Evolutionary conservation across 2,113 vertebrate genomes (phyloP), one percentile per base, ranked within the genome.

Genomic region (Chaenocephalus aceratus): DNA sequence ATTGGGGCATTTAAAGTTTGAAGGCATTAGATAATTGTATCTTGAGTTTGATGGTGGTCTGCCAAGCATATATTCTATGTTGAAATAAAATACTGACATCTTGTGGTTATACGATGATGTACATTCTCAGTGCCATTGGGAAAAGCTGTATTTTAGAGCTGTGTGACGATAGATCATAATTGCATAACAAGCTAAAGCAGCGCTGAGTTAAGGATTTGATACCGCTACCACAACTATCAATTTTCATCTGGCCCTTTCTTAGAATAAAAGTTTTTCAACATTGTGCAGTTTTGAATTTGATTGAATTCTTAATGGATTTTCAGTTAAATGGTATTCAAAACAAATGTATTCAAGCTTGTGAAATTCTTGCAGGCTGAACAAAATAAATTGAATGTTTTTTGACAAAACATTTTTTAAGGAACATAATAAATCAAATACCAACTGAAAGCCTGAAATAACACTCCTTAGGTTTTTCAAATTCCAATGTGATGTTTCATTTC

Each of bases 41-140:
- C 8, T 6, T 11, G n/a, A 49, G 12, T 15, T 5, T 49, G 4
- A 10, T 2, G 3, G 30, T 1, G 8, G 56, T 68, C 2, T 41
- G 13, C 30, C 3, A 4, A 77, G 59, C 49, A 30, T 12, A 23
- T 64, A 23, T 44, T 48, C 9, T 2, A 0, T 61, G 1, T 34
- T 26, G n/a, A 80, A 66, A 69, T 10, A 4, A 65, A 79, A 89
- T 7, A 84, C 64, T 90, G 92, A 86, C 92, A 88, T 83, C 90
- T 91, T 65, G 90, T 91, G 91, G 91, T 51, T 21, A 56, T 0
- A 67, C 0, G 0, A 3, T 10, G 77, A 79, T 6, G 12, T n/a
- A 15, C 84, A 85, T 8, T 2, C 34, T 5, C 0, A 21, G 10
- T 21, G 23, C 49, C 34, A 30, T 1, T 45, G 26, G 49, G 36